Evolutionary conservation across 1,140 invertebrate species (phyloP), one percentile per base, ranked within the genome.

Genomic region (Danaus plexippus): DNA sequence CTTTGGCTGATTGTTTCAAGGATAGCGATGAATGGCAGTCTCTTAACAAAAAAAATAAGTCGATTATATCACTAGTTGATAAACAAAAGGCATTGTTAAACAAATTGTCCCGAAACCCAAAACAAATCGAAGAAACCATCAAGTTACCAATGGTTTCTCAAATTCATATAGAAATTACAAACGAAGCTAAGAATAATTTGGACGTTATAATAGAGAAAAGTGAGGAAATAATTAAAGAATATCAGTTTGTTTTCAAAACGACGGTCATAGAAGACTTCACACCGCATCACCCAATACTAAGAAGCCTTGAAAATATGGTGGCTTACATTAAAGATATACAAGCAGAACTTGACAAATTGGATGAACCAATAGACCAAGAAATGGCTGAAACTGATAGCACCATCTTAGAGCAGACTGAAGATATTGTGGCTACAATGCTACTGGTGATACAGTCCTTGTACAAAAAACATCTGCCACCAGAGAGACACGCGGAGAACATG

Each of bases 401-500:
- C 84, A 57, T 88, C 56, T 57, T 87, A 40, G 64, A 60, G 11
- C 68, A 87, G 64, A 67, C 91, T 5, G 89, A 92, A 71, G 85
- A 88, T 57, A 76, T 92, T 48, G 72, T 91, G 1, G 89, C 90
- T 50, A 88, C 80, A 43, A 88, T 93, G 67, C 77, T 94, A 1
- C 59, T 93, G 8, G 80, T 89, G 0, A 88, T 95, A 55, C 92
- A 95, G 73, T 90, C 91, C 47, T 81, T 94, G 43, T 92, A 91
- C 65, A 94, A 94, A 73, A 90, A 90, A 60, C 89, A 90, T 80
- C 64, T 80, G 42, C 69, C 72, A 12, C 8, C 51, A 32, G 65
- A 75, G 11, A 73, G 54, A 54, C 64, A 47, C 12, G 50, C 52
- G 11, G 71, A 75, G 10, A 73, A 69, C 49, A 61, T 67, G 0